phyloP scores from a whole-genome alignment of 2,797 vertebrate genomes.

The Anableps anableps region DNA sequence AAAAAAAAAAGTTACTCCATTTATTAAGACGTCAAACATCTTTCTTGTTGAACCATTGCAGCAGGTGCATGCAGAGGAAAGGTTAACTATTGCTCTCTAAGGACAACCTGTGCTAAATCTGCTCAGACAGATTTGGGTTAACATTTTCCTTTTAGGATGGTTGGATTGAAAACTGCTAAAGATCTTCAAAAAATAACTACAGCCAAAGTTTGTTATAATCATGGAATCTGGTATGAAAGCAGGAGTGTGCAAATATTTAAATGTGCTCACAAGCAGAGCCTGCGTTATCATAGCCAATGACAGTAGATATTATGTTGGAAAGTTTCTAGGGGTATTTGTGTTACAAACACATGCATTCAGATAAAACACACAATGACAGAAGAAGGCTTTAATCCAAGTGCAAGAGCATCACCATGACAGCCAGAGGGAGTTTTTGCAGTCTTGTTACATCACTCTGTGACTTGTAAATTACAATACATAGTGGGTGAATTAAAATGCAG shows the following conservation, averaged over 20 bases:
- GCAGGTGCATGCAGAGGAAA: conserved; percentile 30
- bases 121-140: conserved; percentile 70
- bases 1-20: conserved; percentile 21
- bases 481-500: conserved; percentile 16
- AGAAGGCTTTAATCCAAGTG: conserved; percentile 5
- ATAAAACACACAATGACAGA: not conserved
- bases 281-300: conserved; percentile 31
- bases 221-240: conserved; percentile 2
- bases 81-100: conserved; percentile 24
- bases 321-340: conserved; percentile 12
- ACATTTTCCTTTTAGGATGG: conserved; percentile 53
- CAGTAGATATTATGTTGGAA: conserved; percentile 27
- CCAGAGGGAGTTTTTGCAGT: conserved; percentile 27
- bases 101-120: conserved; percentile 58
- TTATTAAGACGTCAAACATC: conserved; percentile 34
- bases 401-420: conserved; percentile 12
- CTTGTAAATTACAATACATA: conserved; percentile 15
- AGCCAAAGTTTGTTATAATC: conserved; percentile 8
- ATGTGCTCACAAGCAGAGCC: conserved; percentile 23
- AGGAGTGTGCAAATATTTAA: conserved; percentile 37
- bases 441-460: conserved; percentile 4
- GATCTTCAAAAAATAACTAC: conserved; percentile 9
- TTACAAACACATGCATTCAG: not conserved
- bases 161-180: conserved; percentile 30
- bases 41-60: conserved; percentile 24